Conservation (phyloP, 2,113 vertebrate species). For the Nymphicus hollandicus region DNA sequence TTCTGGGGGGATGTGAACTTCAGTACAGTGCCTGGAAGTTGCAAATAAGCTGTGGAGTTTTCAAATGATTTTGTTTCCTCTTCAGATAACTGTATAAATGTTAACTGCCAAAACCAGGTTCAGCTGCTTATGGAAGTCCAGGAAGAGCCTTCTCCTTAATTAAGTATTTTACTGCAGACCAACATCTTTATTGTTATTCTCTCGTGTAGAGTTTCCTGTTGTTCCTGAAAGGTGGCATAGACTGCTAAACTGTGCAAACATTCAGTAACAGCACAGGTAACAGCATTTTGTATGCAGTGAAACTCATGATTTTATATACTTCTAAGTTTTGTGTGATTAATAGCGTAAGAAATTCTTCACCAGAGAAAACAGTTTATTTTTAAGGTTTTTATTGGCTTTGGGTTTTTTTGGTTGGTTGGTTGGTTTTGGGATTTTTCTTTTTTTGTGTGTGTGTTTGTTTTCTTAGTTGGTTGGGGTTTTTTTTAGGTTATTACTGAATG, state of each 20-base stretch:
- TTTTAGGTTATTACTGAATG: neutral
- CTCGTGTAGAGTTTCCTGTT: neutral
- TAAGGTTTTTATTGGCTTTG: neutral
- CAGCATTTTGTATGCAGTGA: accelerated
- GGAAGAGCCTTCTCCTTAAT: neutral
- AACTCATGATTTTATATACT: neutral
- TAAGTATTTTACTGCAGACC: neutral
- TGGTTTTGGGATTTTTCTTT: neutral
- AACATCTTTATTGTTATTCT: neutral
- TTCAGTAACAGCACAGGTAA: neutral
- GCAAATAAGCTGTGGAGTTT: neutral
- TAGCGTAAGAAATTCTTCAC: neutral
- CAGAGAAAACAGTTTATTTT: neutral
- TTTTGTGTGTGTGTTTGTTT: neutral
- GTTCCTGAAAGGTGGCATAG: neutral
- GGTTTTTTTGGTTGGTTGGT: neutral
- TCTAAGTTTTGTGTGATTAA: neutral
- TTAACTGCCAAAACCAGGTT: neutral
- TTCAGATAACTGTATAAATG: neutral
- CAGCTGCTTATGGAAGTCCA: neutral
- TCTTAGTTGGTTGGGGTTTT: neutral
- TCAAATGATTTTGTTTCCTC: neutral
- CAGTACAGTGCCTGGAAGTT: neutral
- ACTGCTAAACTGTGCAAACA: neutral
- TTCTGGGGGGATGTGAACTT: neutral